Evolutionary conservation across 2,113 vertebrate species (phyloP), one percentile per base, ranked within the genome.

Genomic region (Aldabrachelys gigantea): DNA sequence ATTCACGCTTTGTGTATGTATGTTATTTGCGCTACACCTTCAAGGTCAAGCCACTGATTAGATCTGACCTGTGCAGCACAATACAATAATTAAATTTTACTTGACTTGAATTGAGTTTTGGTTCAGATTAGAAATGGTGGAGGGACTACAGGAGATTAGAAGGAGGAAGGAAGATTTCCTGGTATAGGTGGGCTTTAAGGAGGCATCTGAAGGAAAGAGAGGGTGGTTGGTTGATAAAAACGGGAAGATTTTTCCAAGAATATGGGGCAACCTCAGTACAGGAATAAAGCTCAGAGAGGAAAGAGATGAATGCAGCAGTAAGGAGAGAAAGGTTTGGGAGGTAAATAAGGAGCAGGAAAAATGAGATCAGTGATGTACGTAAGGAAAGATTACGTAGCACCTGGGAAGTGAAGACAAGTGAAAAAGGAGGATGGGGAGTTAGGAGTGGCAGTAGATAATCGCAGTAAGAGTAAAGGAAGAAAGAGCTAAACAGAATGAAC

Each of bases 141-240:
- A 52, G 82, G 80, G 65, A 82, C 50, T 84, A 59, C 72, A 78
- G 2, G 35, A 85, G 35, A 49, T 13, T 2, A 75, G 47, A 7
- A 6, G 44, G 41, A 78, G 27, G 11, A 22, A 29, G 9, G 9
- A 22, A 82, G 17, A 16, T 53, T 44, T 82, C 47, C 31, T 69
- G 25, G 35, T 10, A 6, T 1, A 54, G 41, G 22, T 80, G 49
- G 57, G 57, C 59, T 31, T 0, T 0, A 49, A 35, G 38, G 27
- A 88, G 88, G 56, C 3, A 87, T 80, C 0, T 84, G 31, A 65
- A 82, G 49, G 44, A 47, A 81, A 80, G 80, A 90, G 54, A 59
- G n/a, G 29, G 16, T 25, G 11, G 0, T 0, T 0, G 4, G 0
- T 2, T 27, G 35, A 27, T 84, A 80, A 57, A 83, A 56, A 47